Evolutionary conservation across 2,888 invertebrate species (phyloP), one percentile per base, ranked within the genome.

Genomic region (Cabera pusaria): DNA sequence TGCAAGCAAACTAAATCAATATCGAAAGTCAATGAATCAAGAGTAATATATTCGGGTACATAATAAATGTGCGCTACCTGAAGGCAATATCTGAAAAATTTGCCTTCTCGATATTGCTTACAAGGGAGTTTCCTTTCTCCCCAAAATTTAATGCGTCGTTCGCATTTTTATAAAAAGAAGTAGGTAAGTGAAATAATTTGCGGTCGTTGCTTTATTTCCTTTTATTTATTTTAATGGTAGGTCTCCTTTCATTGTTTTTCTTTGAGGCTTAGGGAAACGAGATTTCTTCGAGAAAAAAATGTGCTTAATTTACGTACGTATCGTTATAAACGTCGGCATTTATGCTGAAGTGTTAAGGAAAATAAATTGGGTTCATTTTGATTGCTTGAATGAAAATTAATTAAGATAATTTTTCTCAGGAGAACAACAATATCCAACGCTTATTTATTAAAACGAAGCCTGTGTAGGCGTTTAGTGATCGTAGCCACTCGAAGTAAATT

Each of bases 31-130:
- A 88, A 87, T 88, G 88, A 88, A 88, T 88, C 88, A 88, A 79
- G 87, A 86, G 86, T 87, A 88, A 88, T 88, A 88, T 88, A 88
- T 88, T 87, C 86, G 88, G 88, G 88, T 88, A 88, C 87, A 88
- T 88, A 88, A 88, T 88, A 88, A 88, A 88, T 88, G 88, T 87
- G 85, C 85, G 80, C 88, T 88, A 88, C 88, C 88, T 88, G 88
- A 85, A 88, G 81, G 87, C 87, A 88, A 88, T 88, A 88, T 88
- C 88, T 88, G 87, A 88, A 88, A 88, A 88, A 87, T 88, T 88
- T 88, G 86, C 88, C 87, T 87, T 76, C 82, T 86, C 87, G 85
- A 87, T 87, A 87, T 88, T 87, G 88, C 88, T 88, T 88, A 88
- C 87, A 87, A 85, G 84, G 81, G 82, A 86, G 86, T 88, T 87